Conservation (phyloP, 2,797 vertebrate species). For the Notolabrus celidotus region DNA sequence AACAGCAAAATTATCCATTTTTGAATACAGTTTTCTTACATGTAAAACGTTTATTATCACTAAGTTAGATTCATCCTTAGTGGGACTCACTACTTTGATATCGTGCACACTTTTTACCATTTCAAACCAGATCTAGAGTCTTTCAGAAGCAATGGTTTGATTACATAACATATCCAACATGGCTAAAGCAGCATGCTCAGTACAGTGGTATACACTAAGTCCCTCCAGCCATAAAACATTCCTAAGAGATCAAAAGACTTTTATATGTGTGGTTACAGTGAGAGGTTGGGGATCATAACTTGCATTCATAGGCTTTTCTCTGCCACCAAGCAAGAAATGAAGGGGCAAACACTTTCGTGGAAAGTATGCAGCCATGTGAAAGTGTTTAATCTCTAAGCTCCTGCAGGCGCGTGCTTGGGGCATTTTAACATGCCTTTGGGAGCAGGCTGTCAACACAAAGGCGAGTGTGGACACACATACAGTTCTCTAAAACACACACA, state of each 20-base stretch:
- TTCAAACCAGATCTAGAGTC: too few relatives aligned
- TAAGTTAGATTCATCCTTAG: too few relatives aligned
- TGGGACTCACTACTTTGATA: too few relatives aligned
- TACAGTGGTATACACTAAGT: background rate
- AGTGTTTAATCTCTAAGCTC: conserved; percentile 78
- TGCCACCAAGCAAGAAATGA: conserved; percentile 43
- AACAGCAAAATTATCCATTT: too few relatives aligned
- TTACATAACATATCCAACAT: background rate
- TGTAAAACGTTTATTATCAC: too few relatives aligned
- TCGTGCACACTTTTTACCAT: too few relatives aligned
- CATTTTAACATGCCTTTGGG: conserved; percentile 51
- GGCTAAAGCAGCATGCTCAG: background rate
- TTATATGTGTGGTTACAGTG: conserved; percentile 17
- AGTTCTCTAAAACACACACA: conserved; percentile 17
- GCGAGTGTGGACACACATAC: conserved; percentile 25
- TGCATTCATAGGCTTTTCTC: conserved; percentile 12
- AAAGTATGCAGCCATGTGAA: conserved; percentile 76
- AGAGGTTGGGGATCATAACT: conserved; percentile 22
- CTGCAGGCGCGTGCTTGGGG: conserved; percentile 54
- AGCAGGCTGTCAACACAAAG: conserved; percentile 60
- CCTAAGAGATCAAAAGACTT: conserved; percentile 23
- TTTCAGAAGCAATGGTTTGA: conserved; percentile 6
- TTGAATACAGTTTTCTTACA: too few relatives aligned
- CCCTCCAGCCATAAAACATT: conserved; percentile 17
- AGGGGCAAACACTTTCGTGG: conserved; percentile 48